A percentile compares a stretch with the other conserved stretches of the same genome.
Evolutionary conservation across 2,113 vertebrate genomes (phyloP).

Genomic region (Barnardius zonarius): DNA sequence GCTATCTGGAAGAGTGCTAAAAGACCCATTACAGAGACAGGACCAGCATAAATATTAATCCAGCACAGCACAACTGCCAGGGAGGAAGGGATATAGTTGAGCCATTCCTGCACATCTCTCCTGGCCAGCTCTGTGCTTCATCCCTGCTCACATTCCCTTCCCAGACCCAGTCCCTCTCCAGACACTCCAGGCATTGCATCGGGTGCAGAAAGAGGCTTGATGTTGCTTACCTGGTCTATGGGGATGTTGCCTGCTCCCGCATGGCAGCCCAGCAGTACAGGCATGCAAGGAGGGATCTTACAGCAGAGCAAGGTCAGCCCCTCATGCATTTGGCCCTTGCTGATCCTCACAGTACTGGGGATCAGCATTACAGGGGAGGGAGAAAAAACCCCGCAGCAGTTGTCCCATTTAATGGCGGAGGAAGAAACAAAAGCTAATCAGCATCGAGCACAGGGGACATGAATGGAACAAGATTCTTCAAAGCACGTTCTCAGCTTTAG

Average conservation of each 20-base stretch:
- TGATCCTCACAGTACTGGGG: neutral
- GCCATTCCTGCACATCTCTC: neutral
- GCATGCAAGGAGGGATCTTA: neutral
- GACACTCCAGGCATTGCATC: no score
- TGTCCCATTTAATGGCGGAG: neutral
- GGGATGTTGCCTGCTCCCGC: neutral
- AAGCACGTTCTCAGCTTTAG: neutral
- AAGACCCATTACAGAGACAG: neutral
- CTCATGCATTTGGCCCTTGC: neutral
- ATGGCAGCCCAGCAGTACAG: neutral
- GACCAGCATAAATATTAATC: neutral
- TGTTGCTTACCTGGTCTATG: neutral
- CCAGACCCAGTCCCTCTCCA: neutral
- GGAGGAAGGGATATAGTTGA: neutral
- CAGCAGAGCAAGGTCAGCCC: neutral
- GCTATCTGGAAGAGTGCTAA: neutral
- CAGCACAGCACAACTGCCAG: neutral
- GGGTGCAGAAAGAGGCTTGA: neutral
- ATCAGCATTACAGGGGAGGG: neutral
- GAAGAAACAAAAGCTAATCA: conserved; percentile 17
- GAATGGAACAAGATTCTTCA: neutral
- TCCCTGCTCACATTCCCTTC: neutral
- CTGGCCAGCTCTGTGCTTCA: neutral
- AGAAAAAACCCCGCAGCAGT: neutral
- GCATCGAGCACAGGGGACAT: neutral